Conservation (phyloP, 2,888 invertebrate genomes). For the Melinaea marsaeus region DNA sequence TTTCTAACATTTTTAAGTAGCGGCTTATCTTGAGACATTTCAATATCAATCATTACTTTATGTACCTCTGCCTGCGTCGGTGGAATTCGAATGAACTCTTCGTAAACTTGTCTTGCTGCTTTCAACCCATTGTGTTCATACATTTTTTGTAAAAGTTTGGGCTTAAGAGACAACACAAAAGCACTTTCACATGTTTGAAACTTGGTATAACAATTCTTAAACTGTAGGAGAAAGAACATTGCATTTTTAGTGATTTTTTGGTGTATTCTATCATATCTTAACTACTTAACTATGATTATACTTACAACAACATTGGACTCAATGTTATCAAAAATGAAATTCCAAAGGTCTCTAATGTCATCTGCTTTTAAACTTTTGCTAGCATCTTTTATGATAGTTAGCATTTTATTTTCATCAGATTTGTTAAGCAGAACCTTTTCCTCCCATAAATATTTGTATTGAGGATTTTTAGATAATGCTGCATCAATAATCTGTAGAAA, state of each 20-base stretch:
- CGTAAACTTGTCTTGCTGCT: slow-evolving; percentile 80
- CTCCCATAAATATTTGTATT: slow-evolving; percentile 54
- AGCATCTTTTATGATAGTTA: slow-evolving; percentile 55
- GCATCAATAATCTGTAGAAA: slow-evolving; percentile 56
- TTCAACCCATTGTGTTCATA: slow-evolving; percentile 70
- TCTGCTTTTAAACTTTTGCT: slow-evolving; percentile 50
- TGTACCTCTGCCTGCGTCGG: slow-evolving; percentile 81
- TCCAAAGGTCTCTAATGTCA: slow-evolving; percentile 58
- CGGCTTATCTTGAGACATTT: slow-evolving; percentile 61
- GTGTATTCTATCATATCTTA: background rate
- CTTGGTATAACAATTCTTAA: slow-evolving; percentile 56
- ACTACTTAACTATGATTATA: slow-evolving; percentile 16
- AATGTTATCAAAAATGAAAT: slow-evolving; percentile 56
- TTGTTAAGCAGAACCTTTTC: slow-evolving; percentile 54
- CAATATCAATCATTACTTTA: slow-evolving; percentile 79
- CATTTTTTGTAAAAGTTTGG: slow-evolving; percentile 79
- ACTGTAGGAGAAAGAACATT: slow-evolving; percentile 46
- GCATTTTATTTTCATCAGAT: slow-evolving; percentile 57
- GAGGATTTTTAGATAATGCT: slow-evolving; percentile 50
- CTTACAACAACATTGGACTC: slow-evolving; percentile 55
- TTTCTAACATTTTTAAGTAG: slow-evolving; percentile 74
- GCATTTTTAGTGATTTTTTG: background rate
- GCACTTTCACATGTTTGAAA: slow-evolving; percentile 70
- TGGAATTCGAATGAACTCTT: slow-evolving; percentile 75
- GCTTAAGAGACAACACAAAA: slow-evolving; percentile 75